Percentiles rank a stretch among this genome's conserved stretches.
Evolutionary conservation across 2,113 vertebrate genomes (phyloP).

Genomic region (Neoarius graeffei): DNA sequence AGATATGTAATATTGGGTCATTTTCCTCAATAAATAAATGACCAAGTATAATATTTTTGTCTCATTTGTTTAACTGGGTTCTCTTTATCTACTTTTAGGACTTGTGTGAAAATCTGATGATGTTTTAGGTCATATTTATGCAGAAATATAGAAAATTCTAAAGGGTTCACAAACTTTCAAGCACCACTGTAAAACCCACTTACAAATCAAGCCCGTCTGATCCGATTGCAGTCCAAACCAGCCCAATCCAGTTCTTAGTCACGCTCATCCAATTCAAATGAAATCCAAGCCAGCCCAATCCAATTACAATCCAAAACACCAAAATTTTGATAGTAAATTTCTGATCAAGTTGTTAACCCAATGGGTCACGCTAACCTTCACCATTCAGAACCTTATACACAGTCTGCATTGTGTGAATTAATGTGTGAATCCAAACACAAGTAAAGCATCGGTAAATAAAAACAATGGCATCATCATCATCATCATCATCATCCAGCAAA

Average conservation of each 20-base stretch:
- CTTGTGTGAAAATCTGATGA: no score
- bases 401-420: background rate
- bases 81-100: no score
- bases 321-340: background rate
- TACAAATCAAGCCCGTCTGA: background rate
- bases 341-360: background rate
- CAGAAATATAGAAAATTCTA: no score
- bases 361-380: background rate
- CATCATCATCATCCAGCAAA: background rate
- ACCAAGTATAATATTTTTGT: no score
- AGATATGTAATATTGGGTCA: no score
- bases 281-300: background rate
- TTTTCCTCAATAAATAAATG: no score
- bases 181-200: no score
- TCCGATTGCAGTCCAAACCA: background rate
- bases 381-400: background rate
- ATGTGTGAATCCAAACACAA: background rate
- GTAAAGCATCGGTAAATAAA: conserved; percentile 14
- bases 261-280: background rate
- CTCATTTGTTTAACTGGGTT: no score
- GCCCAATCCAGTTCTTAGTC: background rate
- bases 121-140: no score
- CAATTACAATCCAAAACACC: background rate
- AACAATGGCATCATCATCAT: background rate
- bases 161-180: no score